Conservation (phyloP, 2,113 vertebrate species). For the Bungarus multicinctus region DNA sequence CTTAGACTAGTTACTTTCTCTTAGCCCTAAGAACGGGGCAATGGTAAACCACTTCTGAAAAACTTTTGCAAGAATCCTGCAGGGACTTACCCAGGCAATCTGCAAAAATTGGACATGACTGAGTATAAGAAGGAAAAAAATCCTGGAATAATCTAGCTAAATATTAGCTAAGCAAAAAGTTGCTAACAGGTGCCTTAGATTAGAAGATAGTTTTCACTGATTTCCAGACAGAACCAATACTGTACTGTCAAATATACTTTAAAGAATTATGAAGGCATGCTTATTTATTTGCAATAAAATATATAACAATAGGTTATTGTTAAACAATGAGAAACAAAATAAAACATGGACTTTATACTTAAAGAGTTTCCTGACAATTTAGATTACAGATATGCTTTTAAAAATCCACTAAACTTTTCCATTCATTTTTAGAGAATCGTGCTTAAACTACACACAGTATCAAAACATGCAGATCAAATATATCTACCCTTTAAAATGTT, state of each 20-base stretch:
- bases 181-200: slow-evolving; percentile 6
- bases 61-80: neutral
- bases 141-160: neutral
- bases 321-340: slow-evolving; percentile 64
- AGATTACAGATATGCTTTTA: slow-evolving; percentile 42
- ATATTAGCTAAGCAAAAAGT: neutral
- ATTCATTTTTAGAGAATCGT: slow-evolving; percentile 65
- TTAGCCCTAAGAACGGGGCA: neutral
- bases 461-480: slow-evolving; percentile 69
- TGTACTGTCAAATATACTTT: slow-evolving; percentile 43
- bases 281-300: slow-evolving; percentile 58
- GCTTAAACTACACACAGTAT: slow-evolving; percentile 64
- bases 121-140: neutral
- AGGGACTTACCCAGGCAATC: neutral
- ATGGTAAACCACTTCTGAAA: neutral
- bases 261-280: slow-evolving; percentile 68
- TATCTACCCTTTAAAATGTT: slow-evolving; percentile 48
- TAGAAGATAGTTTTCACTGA: slow-evolving; percentile 20
- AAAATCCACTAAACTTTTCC: slow-evolving; percentile 52
- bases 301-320: slow-evolving; percentile 57
- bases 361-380: slow-evolving; percentile 37
- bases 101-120: neutral
- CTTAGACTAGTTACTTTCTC: neutral
- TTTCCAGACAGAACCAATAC: slow-evolving; percentile 73
- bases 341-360: slow-evolving; percentile 41